Base-by-base conservation (phyloP, 1,140 invertebrate species). In the Dolichoris vasculosae region DNA sequence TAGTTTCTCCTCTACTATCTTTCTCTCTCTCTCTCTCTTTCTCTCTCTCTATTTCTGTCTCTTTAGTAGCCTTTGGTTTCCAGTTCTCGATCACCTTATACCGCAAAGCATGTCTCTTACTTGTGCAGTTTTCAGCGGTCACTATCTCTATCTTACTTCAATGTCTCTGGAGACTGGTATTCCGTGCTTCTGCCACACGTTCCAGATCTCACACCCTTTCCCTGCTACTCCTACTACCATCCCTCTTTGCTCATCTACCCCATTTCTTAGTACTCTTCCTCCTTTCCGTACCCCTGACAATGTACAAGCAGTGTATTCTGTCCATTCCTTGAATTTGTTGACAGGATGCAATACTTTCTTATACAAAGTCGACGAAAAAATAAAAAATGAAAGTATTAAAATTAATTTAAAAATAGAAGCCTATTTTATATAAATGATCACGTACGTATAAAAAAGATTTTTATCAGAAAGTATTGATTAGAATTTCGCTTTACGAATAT, bases 131-230 rank as follows among this genome's bases (percentile, higher is more conserved):
- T 32, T 20, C n/a, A n/a, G 30, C 48, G 4, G 7, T 35, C 55
- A 55, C 20, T 40, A 2, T 43, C 48, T 40, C 69, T 63, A 35
- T 85, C 80, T 76, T 15, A 69, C 59, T 83, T 46, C 71, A 43
- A 38, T 67, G 82, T 83, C 81, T 86, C 82, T 3, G 76, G 75
- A 80, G 84, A 89, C 86, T 88, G 77, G 48, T 80, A 67, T 82
- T 77, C 46, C 83, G 43, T 85, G 79, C 83, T 80, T 87, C 88
- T 90, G 90, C 88, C 88, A 90, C 89, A 90, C 90, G 89, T 90
- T 88, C 89, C 88, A 89, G 90, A 89, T 91, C 89, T 87, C 67
- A 46, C 73, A 71, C 46, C 35, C 69, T 43, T 40, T 17, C 71
- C 43, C 63, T 75, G n/a, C 77, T 78, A 81, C 43, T 64, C 77